A percentile compares a stretch with the other conserved stretches of the same genome.
Evolutionary conservation across 1,140 invertebrate genomes (phyloP).

Genomic region (Lepidurus apus): DNA sequence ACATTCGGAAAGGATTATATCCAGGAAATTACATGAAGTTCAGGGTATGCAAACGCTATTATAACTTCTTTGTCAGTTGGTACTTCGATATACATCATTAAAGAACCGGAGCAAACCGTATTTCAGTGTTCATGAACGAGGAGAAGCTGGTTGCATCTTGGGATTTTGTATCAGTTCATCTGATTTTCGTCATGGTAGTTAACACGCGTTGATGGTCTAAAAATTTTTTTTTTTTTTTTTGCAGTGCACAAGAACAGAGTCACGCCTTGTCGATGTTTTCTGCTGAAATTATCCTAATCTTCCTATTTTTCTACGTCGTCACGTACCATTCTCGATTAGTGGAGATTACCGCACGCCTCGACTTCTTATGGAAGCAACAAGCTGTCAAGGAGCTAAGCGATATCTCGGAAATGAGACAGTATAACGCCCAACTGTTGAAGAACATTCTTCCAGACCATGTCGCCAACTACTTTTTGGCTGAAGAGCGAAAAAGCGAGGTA

Average conservation of each 20-base stretch:
- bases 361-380: conserved; percentile 93
- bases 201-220: neutral
- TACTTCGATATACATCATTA: too few species aligned
- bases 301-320: conserved; percentile 78
- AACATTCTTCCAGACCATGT: conserved; percentile 97
- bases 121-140: too few species aligned
- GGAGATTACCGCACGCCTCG: conserved; percentile 80
- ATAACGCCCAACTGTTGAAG: conserved; percentile 76
- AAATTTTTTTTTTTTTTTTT: conserved; percentile 29
- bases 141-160: too few species aligned
- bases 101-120: too few species aligned
- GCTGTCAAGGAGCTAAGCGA: conserved; percentile 83
- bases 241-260: conserved; percentile 41
- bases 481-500: conserved; percentile 62
- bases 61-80: too few species aligned
- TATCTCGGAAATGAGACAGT: conserved; percentile 79
- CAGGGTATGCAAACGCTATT: too few species aligned
- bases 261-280: conserved; percentile 41
- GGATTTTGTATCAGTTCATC: too few species aligned
- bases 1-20: neutral
- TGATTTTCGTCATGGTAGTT: too few species aligned
- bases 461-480: conserved; percentile 82
- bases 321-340: conserved; percentile 84
- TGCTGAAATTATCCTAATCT: conserved; percentile 66
- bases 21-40: too few species aligned